phyloP scores from a whole-genome alignment of 2,113 vertebrate genomes.

The Triplophysa dalaica region DNA sequence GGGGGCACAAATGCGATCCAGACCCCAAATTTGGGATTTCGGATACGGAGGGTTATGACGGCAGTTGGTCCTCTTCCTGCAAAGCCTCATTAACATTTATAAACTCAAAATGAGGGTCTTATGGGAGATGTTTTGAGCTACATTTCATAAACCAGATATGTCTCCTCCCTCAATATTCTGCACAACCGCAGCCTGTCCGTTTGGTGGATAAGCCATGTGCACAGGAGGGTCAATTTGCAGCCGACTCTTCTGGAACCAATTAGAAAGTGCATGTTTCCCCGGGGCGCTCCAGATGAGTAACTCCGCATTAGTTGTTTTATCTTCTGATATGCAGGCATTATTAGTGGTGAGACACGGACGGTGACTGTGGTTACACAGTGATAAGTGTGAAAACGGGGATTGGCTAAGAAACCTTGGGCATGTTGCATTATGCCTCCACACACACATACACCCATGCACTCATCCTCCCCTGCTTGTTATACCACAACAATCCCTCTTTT shows the following conservation, averaged over 20 bases:
- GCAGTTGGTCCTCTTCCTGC: constrained; percentile 48
- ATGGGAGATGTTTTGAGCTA: constrained; percentile 45
- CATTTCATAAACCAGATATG: constrained; percentile 28
- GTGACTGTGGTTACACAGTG: constrained; percentile 40
- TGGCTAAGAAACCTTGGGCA: constrained; percentile 4
- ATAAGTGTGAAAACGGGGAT: constrained; percentile 20
- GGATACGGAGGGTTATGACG: constrained; percentile 50
- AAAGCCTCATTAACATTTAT: constrained; percentile 55
- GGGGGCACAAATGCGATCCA: constrained; percentile 55
- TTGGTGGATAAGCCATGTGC: constrained; percentile 25
- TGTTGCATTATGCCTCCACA: constrained; percentile 3
- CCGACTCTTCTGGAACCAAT: constrained; percentile 49
- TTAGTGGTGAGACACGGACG: constrained; percentile 32
- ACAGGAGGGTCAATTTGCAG: constrained; percentile 30
- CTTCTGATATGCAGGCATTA: constrained; percentile 43
- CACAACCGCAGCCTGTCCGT: constrained; percentile 15
- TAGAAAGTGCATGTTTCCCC: constrained; percentile 42
- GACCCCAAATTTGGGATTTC: constrained; percentile 45
- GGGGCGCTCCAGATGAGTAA: constrained; percentile 12
- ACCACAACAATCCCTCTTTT: constrained; percentile 73
- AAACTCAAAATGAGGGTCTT: constrained; percentile 51
- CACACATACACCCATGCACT: constrained; percentile 9
- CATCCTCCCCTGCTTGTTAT: constrained; percentile 32
- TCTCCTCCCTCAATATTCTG: not conserved
- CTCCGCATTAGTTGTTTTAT: constrained; percentile 41